phyloP scores from a whole-genome alignment of 2,113 vertebrate genomes.

The Coptodon bakossiorum region DNA sequence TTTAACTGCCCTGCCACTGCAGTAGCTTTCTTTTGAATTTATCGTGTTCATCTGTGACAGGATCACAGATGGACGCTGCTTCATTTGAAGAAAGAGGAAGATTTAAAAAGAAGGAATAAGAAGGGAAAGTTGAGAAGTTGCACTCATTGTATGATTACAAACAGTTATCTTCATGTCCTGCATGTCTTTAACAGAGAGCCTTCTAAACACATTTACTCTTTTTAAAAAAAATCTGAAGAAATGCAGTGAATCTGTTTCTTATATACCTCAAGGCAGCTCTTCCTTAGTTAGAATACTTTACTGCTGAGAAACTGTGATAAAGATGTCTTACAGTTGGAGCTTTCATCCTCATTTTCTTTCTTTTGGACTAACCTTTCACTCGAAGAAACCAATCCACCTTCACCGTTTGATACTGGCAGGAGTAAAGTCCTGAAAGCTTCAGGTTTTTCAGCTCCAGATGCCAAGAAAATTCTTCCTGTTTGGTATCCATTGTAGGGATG shows the following conservation, averaged over 20 bases:
- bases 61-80: neutral
- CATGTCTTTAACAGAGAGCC: neutral
- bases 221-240: neutral
- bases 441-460: neutral
- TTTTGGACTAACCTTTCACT: conserved; percentile 46
- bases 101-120: neutral
- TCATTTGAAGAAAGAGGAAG: neutral
- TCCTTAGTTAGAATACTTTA: neutral
- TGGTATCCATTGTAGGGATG: accelerated
- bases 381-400: conserved; percentile 30
- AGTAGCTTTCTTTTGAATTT: neutral
- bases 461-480: accelerated
- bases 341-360: neutral
- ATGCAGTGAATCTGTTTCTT: neutral
- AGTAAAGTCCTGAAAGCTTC: conserved; percentile 39
- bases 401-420: conserved; percentile 4
- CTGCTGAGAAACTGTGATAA: neutral
- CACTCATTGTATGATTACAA: neutral
- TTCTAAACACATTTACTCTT: neutral
- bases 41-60: neutral
- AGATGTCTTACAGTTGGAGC: neutral
- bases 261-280: neutral
- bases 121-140: neutral
- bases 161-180: neutral
- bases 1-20: too few species aligned